phyloP scores from a whole-genome alignment of 2,113 vertebrate species.

The Murina feae region DNA sequence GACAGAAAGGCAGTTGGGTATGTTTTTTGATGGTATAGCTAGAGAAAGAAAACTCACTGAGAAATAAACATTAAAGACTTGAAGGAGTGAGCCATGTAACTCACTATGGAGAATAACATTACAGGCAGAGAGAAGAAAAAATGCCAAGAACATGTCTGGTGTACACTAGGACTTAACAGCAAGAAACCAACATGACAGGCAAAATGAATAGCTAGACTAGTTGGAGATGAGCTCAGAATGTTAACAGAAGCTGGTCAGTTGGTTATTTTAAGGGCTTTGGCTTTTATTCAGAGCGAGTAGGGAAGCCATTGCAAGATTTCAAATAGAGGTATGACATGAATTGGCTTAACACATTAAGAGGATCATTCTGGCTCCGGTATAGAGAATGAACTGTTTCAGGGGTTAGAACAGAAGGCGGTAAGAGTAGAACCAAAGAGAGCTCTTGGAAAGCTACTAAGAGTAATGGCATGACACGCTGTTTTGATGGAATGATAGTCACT shows the following conservation, averaged over 20 bases:
- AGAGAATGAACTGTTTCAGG: neutral
- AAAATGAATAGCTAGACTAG: neutral
- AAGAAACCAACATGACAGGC: neutral
- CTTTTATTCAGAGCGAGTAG: neutral
- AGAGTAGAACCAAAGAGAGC: neutral
- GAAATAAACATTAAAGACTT: neutral
- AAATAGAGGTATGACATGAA: neutral
- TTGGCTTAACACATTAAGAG: neutral
- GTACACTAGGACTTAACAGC: neutral
- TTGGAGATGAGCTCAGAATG: neutral
- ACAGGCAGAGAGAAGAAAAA: neutral
- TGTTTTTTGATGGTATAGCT: neutral
- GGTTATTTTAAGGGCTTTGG: constrained; percentile 6
- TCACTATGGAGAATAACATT: neutral
- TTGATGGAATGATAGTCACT: neutral
- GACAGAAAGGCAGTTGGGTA: neutral
- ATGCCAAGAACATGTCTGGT: neutral
- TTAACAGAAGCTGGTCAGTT: neutral
- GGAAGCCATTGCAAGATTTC: neutral
- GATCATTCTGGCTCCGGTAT: neutral
- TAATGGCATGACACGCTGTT: neutral
- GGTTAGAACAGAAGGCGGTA: neutral
- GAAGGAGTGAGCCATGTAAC: neutral
- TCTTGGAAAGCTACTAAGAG: neutral
- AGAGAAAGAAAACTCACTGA: neutral